Evolutionary conservation across 1,140 invertebrate genomes (phyloP).

Genomic region (Ditylenchus dipsaci): DNA sequence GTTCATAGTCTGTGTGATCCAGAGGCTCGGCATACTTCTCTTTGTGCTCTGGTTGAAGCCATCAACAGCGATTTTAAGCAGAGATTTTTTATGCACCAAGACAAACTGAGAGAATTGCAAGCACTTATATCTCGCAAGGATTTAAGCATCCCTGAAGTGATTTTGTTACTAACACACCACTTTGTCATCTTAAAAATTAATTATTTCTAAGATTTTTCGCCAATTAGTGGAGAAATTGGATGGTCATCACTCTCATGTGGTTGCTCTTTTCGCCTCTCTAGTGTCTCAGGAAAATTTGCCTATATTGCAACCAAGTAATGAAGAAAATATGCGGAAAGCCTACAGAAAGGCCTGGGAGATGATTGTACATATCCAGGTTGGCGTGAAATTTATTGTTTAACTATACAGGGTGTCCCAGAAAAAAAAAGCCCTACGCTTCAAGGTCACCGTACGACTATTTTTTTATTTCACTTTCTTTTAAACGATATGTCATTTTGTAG

Average conservation of each 20-base stretch:
- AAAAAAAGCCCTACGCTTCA: no score
- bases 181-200: no score
- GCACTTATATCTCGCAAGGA: neutral
- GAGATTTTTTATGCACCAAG: constrained; percentile 36
- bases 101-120: constrained; percentile 19
- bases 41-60: constrained; percentile 15
- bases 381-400: constrained; percentile 2
- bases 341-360: constrained; percentile 32
- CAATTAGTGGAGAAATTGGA: constrained; percentile 9
- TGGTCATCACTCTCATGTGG: constrained; percentile 6
- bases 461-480: no score
- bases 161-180: neutral
- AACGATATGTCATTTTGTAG: no score
- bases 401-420: no score
- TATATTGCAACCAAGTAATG: constrained; percentile 5
- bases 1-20: constrained; percentile 20
- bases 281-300: constrained; percentile 6
- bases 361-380: constrained; percentile 34
- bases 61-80: constrained; percentile 37
- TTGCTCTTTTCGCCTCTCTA: constrained; percentile 18
- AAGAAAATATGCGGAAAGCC: constrained; percentile 19
- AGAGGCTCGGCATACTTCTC: neutral
- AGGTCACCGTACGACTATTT: no score
- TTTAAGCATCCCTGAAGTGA: constrained; percentile 14
- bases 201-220: neutral